Conservation (phyloP, 37 sponge, comb jelly and placozoan species). For the Corticium candelabrum region DNA sequence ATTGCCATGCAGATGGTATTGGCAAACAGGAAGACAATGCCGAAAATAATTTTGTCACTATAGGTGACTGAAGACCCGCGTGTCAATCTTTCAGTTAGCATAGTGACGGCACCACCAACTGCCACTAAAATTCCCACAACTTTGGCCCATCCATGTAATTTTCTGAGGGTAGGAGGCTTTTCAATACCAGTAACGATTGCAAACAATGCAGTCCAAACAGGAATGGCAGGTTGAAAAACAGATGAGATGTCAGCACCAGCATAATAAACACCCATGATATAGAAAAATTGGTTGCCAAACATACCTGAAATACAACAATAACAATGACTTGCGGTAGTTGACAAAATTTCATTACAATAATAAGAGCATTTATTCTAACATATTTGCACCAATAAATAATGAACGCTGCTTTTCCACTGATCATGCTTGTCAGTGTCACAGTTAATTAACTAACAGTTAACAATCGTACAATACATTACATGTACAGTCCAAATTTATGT, state of each 20-base stretch:
- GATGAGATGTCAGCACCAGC: constrained; percentile 56
- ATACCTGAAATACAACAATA: constrained; percentile 29
- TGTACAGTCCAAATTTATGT: too few species aligned
- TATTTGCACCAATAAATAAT: too few species aligned
- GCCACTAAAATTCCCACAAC: constrained; percentile 44
- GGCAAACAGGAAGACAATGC: constrained; percentile 30
- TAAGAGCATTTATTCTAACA: too few species aligned
- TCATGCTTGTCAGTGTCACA: too few species aligned
- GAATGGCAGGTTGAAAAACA: constrained; percentile 34
- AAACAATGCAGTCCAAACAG: constrained; percentile 35
- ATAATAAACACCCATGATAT: constrained; percentile 53
- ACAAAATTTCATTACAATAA: too few species aligned
- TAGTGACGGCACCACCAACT: constrained; percentile 54
- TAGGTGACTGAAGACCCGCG: background rate
- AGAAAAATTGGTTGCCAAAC: constrained; percentile 67
- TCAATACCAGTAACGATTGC: constrained; percentile 28
- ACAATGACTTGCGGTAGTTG: too few species aligned
- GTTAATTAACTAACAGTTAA: too few species aligned
- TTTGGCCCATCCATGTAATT: constrained; percentile 25
- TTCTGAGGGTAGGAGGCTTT: background rate
- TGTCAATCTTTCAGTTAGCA: constrained; percentile 15
- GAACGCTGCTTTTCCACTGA: too few species aligned
- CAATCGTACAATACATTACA: too few species aligned
- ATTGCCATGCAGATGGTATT: constrained; percentile 50
- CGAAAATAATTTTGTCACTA: background rate